Evolutionary conservation across 2,888 invertebrate genomes (phyloP).

Genomic region (Perithous albicinctus): DNA sequence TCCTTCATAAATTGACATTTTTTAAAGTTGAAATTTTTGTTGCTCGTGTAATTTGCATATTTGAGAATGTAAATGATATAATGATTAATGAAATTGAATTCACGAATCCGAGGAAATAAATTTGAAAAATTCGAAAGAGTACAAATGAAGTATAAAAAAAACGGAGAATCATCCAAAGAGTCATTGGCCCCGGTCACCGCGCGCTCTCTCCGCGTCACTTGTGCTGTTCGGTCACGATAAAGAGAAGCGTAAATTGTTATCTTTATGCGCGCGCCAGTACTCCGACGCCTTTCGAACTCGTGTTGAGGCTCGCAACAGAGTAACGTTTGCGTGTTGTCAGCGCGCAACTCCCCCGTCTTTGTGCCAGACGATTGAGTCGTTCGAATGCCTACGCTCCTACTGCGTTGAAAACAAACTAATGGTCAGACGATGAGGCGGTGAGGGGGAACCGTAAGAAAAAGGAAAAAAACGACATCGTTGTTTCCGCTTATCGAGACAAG

Average conservation of each 20-base stretch:
- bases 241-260: conserved; percentile 80
- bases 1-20: too few species aligned
- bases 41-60: neutral
- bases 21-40: too few species aligned
- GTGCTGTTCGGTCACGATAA: conserved; percentile 70
- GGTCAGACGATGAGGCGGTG: conserved; percentile 53
- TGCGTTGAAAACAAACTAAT: conserved; percentile 70
- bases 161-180: conserved; percentile 68
- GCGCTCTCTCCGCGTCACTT: conserved; percentile 43
- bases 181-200: conserved; percentile 76
- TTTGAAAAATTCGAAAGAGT: neutral
- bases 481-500: conserved; percentile 22
- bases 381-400: conserved; percentile 45
- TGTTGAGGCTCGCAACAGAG: conserved; percentile 15
- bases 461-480: conserved; percentile 13
- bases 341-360: conserved; percentile 45
- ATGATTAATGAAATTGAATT: conserved; percentile 10
- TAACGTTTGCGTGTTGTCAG: conserved; percentile 39
- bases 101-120: conserved; percentile 24
- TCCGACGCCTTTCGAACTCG: conserved; percentile 36
- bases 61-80: neutral
- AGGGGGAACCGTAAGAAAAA: conserved; percentile 10
- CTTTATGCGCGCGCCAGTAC: conserved; percentile 72
- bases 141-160: conserved; percentile 51
- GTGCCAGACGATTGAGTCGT: conserved; percentile 61